Conservation (phyloP, 2,113 vertebrate genomes). For the Petrocephalus zakoni region DNA sequence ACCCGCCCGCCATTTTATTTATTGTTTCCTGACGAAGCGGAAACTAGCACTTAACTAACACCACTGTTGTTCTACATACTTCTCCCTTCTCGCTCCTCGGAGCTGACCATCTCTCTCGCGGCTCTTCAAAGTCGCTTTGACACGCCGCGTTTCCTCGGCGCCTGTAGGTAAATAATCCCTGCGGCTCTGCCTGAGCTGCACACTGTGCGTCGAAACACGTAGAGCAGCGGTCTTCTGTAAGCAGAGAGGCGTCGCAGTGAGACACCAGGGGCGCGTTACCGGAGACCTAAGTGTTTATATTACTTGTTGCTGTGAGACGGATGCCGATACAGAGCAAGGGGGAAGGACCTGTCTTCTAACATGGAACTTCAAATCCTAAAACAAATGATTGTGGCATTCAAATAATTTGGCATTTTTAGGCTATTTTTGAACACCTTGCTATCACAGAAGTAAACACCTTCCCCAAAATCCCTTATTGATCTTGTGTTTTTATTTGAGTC, state of each 20-base stretch:
- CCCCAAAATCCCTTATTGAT: neutral
- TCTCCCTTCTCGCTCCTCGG: neutral
- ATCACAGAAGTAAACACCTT: neutral
- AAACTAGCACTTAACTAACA: neutral
- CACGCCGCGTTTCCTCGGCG: neutral
- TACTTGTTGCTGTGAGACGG: neutral
- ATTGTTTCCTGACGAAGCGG: neutral
- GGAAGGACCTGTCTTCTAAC: neutral
- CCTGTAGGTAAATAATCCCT: neutral
- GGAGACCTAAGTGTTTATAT: neutral
- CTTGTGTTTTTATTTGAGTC: neutral
- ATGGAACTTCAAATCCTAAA: neutral
- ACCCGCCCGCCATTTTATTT: neutral
- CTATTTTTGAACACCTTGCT: neutral
- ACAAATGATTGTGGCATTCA: neutral
- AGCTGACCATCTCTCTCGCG: neutral
- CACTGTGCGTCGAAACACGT: neutral
- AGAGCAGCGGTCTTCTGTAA: conserved; percentile 1
- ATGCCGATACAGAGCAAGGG: neutral
- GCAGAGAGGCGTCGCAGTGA: neutral
- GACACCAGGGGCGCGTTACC: neutral
- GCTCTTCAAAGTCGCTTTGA: neutral
- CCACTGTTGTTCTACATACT: neutral
- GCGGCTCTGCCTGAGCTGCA: neutral
- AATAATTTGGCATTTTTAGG: neutral